phyloP scores from a whole-genome alignment of 2,888 invertebrate species.

The Pandemis heparana region DNA sequence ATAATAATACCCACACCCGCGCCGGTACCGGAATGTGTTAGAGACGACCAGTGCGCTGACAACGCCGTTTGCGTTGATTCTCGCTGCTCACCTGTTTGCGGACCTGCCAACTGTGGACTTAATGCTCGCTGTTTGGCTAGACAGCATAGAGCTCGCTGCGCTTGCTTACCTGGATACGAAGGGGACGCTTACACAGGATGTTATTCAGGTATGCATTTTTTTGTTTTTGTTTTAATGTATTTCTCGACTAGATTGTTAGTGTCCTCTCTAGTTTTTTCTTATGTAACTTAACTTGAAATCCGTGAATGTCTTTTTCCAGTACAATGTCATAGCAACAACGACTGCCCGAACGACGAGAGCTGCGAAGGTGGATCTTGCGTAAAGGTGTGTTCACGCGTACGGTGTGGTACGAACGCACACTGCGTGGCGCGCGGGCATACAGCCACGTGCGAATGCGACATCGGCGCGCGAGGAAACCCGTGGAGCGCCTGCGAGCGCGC shows the following conservation, averaged over 20 bases:
- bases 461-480: constrained; percentile 92
- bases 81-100: constrained; percentile 91
- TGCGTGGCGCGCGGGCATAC: constrained; percentile 92
- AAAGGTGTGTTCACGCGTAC: constrained; percentile 91
- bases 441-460: constrained; percentile 91
- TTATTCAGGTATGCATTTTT: constrained; percentile 85
- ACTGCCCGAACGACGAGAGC: constrained; percentile 92
- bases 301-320: constrained; percentile 79
- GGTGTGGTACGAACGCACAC: constrained; percentile 92
- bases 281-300: background rate
- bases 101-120: constrained; percentile 89
- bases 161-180: constrained; percentile 92
- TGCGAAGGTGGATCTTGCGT: constrained; percentile 93
- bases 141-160: constrained; percentile 92
- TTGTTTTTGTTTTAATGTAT: constrained; percentile 1
- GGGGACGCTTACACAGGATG: constrained; percentile 93
- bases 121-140: constrained; percentile 93
- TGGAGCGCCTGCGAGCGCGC: constrained; percentile 91
- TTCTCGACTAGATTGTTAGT: background rate
- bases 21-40: constrained; percentile 90
- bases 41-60: constrained; percentile 92
- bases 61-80: constrained; percentile 93
- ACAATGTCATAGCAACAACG: constrained; percentile 94
- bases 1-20: constrained; percentile 61
- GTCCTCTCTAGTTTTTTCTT: background rate